Evolutionary conservation across 2,797 vertebrate species (phyloP).

Genomic region (Onychomys torridus): DNA sequence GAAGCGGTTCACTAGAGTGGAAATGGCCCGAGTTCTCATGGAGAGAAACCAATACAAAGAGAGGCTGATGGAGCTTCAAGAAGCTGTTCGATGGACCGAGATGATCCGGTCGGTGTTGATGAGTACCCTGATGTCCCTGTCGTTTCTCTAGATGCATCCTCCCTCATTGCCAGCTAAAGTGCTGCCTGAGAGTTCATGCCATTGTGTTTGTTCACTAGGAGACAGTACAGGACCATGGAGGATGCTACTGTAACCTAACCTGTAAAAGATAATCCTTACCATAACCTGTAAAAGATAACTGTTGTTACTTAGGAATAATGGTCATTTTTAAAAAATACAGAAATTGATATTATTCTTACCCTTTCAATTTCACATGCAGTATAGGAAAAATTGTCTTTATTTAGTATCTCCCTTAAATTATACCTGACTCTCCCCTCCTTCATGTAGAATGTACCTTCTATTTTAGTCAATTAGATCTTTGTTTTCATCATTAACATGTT

Average conservation of each 20-base stretch:
- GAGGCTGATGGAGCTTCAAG: constrained; percentile 95
- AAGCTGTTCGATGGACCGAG: constrained; percentile 95
- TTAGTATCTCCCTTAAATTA: constrained; percentile 27
- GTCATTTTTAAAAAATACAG: constrained; percentile 30
- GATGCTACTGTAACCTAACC: not conserved
- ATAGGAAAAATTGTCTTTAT: constrained; percentile 26
- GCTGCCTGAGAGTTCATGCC: not conserved
- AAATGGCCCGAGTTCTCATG: constrained; percentile 95
- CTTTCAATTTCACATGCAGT: constrained; percentile 6
- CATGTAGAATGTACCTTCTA: not conserved
- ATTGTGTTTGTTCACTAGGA: not conserved
- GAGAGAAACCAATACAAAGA: constrained; percentile 96
- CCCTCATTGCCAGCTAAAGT: constrained; percentile 29
- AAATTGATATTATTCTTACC: not conserved
- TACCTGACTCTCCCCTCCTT: not conserved
- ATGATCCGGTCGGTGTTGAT: constrained; percentile 91
- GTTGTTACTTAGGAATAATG: not conserved
- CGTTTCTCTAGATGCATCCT: not conserved
- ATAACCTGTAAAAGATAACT: not conserved
- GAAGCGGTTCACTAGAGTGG: constrained; percentile 94
- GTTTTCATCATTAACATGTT: not conserved
- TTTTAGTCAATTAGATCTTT: not conserved
- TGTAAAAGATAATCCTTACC: not conserved
- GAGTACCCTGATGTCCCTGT: not conserved
- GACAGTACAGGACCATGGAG: not conserved